Conservation (phyloP, 1,140 invertebrate genomes). For the Dolichoris vasculosae region DNA sequence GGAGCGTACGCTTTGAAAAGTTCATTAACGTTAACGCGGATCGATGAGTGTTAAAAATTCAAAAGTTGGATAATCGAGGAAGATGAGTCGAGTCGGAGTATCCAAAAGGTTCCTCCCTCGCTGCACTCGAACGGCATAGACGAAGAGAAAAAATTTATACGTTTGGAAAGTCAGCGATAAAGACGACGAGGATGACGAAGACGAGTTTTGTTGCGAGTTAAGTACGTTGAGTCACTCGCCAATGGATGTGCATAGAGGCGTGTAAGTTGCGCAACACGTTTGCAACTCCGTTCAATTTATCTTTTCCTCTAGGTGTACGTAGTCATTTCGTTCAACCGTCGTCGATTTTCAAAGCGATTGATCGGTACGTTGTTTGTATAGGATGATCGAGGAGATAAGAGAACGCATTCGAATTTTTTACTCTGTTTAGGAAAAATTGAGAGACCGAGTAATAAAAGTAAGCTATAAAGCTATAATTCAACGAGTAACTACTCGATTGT, state of each 20-base stretch:
- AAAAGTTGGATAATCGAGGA: too few species aligned
- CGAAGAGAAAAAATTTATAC: background rate
- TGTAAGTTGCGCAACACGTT: slow-evolving; percentile 32
- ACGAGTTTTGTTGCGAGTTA: slow-evolving; percentile 2
- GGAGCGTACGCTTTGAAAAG: too few species aligned
- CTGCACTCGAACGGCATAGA: too few species aligned
- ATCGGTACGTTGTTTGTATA: background rate
- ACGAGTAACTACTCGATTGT: too few species aligned
- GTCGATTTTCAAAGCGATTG: background rate
- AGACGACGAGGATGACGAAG: background rate
- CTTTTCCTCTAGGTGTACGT: background rate
- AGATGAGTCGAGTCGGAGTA: too few species aligned
- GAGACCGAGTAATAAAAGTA: too few species aligned
- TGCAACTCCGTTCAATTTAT: slow-evolving; percentile 25
- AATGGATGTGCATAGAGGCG: slow-evolving; percentile 36
- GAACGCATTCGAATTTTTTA: too few species aligned
- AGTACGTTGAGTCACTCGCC: slow-evolving; percentile 41
- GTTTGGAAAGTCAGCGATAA: slow-evolving; percentile 39
- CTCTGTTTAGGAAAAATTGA: too few species aligned
- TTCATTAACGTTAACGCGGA: too few species aligned
- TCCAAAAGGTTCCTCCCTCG: background rate
- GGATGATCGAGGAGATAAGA: background rate
- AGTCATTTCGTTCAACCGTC: background rate
- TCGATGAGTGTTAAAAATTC: too few species aligned
- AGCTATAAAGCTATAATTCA: too few species aligned